Evolutionary conservation across 2,888 invertebrate genomes (phyloP).

Genomic region (Listrodromus nycthemerus): DNA sequence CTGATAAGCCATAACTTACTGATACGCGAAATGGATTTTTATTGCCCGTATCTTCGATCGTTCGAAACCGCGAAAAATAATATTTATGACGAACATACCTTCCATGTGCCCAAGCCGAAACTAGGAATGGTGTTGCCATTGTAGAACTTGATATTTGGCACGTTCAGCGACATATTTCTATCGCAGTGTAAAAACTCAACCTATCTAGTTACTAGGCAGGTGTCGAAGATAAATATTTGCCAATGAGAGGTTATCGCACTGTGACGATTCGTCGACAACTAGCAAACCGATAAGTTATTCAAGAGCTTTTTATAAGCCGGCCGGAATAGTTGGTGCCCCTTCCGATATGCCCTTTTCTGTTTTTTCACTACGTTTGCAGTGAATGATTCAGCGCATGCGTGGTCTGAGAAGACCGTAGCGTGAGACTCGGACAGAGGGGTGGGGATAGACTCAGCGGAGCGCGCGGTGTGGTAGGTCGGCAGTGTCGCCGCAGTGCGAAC

Average conservation of each 20-base stretch:
- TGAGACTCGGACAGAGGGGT: too few species aligned
- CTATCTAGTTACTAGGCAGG: not conserved
- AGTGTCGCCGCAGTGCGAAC: too few species aligned
- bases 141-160: constrained; percentile 83
- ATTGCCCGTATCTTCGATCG: not conserved
- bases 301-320: constrained; percentile 57
- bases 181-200: not conserved
- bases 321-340: constrained; percentile 24
- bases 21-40: not conserved
- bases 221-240: not conserved
- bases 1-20: not conserved
- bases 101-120: constrained; percentile 86
- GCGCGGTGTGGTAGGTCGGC: too few species aligned
- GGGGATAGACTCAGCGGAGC: too few species aligned
- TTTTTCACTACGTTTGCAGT: not conserved
- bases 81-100: constrained; percentile 77
- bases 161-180: constrained; percentile 76
- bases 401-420: too few species aligned
- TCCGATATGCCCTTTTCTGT: not conserved
- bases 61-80: constrained; percentile 1
- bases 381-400: constrained; percentile 50
- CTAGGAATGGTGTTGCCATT: constrained; percentile 85
- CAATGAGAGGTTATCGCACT: constrained; percentile 8
- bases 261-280: constrained; percentile 34
- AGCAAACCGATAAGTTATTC: constrained; percentile 33